Conservation (phyloP, 2,888 invertebrate species). For the Epicampocera succincta region DNA sequence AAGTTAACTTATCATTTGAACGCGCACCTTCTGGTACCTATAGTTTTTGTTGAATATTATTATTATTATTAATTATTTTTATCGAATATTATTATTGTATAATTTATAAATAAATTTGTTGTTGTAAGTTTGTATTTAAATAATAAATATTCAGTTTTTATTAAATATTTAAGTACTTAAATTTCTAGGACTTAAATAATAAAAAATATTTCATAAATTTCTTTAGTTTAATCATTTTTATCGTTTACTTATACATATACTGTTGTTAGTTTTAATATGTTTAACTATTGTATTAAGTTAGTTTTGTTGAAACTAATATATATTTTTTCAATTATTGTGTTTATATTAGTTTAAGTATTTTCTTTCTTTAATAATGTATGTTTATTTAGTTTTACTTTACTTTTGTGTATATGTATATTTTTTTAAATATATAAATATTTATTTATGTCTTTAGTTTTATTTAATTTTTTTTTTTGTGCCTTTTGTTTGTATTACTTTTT, state of each 20-base stretch:
- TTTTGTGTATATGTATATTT: constrained; percentile 59
- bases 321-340: constrained; percentile 46
- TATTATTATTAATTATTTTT: constrained; percentile 3
- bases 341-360: constrained; percentile 37
- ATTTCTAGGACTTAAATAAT: constrained; percentile 63
- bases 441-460: constrained; percentile 70
- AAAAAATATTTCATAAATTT: constrained; percentile 53
- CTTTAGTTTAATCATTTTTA: constrained; percentile 42
- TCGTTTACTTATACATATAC: constrained; percentile 66
- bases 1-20: constrained; percentile 2
- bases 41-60: constrained; percentile 32
- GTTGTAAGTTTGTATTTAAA: constrained; percentile 50
- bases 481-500: constrained; percentile 57
- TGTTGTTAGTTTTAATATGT: constrained; percentile 57
- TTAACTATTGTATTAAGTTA: constrained; percentile 13
- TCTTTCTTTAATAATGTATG: constrained; percentile 31
- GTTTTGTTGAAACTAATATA: constrained; percentile 37
- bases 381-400: constrained; percentile 47
- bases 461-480: constrained; percentile 70
- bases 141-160: constrained; percentile 67
- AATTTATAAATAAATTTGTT: constrained; percentile 63
- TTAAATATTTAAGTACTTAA: constrained; percentile 61
- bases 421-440: constrained; percentile 67
- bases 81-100: constrained; percentile 55
- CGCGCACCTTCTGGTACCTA: constrained; percentile 9